phyloP scores from a whole-genome alignment of 2,113 vertebrate genomes.

The Lophius piscatorius region DNA sequence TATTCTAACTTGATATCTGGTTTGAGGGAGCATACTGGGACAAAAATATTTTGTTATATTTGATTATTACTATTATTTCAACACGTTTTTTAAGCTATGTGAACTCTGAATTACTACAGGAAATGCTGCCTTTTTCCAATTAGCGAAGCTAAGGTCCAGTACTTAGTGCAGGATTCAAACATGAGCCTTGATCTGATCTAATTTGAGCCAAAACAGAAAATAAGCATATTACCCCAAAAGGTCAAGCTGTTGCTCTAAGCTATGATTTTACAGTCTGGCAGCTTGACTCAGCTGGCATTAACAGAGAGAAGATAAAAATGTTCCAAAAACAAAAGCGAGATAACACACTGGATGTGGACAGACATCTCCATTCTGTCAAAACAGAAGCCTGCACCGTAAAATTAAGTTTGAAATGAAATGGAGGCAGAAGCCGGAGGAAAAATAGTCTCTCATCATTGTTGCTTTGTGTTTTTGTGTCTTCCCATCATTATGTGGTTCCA shows the following conservation, averaged over 20 bases:
- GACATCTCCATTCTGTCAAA: slow-evolving; percentile 16
- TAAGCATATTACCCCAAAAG: background rate
- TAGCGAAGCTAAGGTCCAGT: too few species aligned
- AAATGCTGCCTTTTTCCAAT: too few species aligned
- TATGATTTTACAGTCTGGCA: background rate
- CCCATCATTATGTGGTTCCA: background rate
- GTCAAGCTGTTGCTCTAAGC: background rate
- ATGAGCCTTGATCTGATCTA: too few species aligned
- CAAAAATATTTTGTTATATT: too few species aligned
- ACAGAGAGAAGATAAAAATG: background rate
- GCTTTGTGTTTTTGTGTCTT: background rate
- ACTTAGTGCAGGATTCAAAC: too few species aligned
- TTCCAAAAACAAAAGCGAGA: background rate
- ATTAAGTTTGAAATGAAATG: slow-evolving; percentile 8
- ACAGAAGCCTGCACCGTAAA: slow-evolving; percentile 23
- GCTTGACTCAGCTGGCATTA: background rate
- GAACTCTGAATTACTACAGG: too few species aligned
- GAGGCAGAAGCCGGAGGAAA: background rate
- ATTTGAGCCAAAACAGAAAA: background rate
- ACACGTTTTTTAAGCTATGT: too few species aligned
- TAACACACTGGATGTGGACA: background rate
- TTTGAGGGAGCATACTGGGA: too few species aligned
- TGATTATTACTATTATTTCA: too few species aligned
- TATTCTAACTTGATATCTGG: too few species aligned
- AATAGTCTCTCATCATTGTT: background rate